These are phyloP conservation scores for Pachyrhynchus sulphureomaculatus DNA, from an alignment of 1,140 invertebrate genomes.

Conservation along the genomic window DNA sequence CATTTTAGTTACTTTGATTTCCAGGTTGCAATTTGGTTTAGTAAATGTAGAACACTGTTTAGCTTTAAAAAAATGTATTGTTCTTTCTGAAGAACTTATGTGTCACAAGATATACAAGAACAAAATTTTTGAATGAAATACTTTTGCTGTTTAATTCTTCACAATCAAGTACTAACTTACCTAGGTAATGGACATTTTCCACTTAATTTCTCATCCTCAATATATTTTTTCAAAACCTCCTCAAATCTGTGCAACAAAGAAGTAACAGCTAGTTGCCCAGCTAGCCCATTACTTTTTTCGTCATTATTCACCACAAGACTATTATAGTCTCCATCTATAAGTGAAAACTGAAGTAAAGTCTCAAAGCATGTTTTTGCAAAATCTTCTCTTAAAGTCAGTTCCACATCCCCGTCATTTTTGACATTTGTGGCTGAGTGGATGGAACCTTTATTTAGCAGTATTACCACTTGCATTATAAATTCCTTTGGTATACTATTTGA, in stretches of 20 bases:
- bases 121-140: not conserved
- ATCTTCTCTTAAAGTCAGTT: conserved; percentile 84
- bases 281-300: conserved; percentile 61
- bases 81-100: too few species aligned
- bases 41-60: too few species aligned
- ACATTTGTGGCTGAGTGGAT: conserved; percentile 83
- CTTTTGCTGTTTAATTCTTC: not conserved
- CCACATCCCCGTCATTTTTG: conserved; percentile 74
- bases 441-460: conserved; percentile 89
- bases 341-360: conserved; percentile 91
- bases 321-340: conserved; percentile 66
- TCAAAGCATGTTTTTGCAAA: conserved; percentile 97
- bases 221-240: conserved; percentile 87
- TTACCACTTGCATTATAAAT: conserved; percentile 84
- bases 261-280: conserved; percentile 85
- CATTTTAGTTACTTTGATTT: too few species aligned
- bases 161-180: conserved; percentile 54
- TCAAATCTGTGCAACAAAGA: conserved; percentile 89
- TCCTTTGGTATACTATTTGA: conserved; percentile 78
- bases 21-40: too few species aligned
- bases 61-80: too few species aligned
- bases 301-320: conserved; percentile 46
- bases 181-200: conserved; percentile 89
- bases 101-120: too few species aligned
- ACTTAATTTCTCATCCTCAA: conserved; percentile 83